Percentiles rank a stretch among this genome's conserved stretches.
phyloP scores from a whole-genome alignment of 2,888 invertebrate genomes.

The Tryphoninae sp. region DNA sequence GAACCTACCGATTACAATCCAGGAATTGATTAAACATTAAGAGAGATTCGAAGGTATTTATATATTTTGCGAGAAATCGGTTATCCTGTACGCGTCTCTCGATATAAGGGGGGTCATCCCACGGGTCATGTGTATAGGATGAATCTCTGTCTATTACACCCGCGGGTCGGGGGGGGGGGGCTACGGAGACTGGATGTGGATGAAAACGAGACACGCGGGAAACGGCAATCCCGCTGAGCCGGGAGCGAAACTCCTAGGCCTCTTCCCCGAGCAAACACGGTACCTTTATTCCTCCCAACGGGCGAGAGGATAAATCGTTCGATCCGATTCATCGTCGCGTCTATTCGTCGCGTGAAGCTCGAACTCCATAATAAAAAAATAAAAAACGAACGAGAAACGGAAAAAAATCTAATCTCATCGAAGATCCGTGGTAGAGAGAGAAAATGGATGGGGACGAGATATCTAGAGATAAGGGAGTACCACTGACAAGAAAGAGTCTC shows the following conservation, averaged over 20 bases:
- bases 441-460: slow-evolving; percentile 5
- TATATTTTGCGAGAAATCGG: too few relatives aligned
- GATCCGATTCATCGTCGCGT: slow-evolving; percentile 38
- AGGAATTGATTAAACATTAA: too few relatives aligned
- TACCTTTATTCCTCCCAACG: slow-evolving; percentile 32
- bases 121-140: neutral
- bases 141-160: slow-evolving; percentile 36
- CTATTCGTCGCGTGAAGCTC: slow-evolving; percentile 22
- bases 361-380: neutral
- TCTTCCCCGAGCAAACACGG: slow-evolving; percentile 50
- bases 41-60: too few relatives aligned
- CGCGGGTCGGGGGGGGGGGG: neutral
- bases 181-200: neutral
- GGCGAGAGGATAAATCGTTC: slow-evolving; percentile 47
- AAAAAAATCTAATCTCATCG: slow-evolving; percentile 21
- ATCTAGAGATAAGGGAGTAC: neutral
- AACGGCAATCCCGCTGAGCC: slow-evolving; percentile 52
- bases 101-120: neutral
- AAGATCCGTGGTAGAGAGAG: slow-evolving; percentile 1
- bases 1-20: too few relatives aligned
- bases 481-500: too few relatives aligned
- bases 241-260: slow-evolving; percentile 42
- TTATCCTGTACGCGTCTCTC: neutral
- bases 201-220: slow-evolving; percentile 47
- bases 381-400: slow-evolving; percentile 1